Evolutionary conservation across 1,140 invertebrate species (phyloP).

Genomic region (Brachionus paranguensis): DNA sequence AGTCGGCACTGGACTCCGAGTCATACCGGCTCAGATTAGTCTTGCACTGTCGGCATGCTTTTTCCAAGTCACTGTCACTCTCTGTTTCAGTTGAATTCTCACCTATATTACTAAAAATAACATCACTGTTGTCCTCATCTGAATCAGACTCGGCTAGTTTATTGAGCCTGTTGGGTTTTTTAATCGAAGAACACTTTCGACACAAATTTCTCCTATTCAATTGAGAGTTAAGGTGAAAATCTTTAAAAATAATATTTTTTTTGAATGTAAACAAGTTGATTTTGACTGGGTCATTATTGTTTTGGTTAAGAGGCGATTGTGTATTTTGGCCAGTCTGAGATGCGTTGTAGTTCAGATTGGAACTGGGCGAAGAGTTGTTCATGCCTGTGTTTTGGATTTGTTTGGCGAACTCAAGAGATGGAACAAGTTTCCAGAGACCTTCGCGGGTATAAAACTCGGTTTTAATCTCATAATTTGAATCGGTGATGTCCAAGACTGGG

Average conservation of each 20-base stretch:
- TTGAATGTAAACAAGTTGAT: neutral
- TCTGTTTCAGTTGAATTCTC: neutral
- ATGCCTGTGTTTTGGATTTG: neutral
- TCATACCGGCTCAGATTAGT: neutral
- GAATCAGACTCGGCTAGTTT: neutral
- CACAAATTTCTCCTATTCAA: neutral
- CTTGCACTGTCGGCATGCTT: neutral
- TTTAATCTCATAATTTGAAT: neutral
- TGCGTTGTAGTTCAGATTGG: neutral
- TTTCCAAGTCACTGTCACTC: neutral
- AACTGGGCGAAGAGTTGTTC: neutral
- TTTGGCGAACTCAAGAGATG: neutral
- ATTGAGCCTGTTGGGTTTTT: neutral
- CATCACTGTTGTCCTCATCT: neutral
- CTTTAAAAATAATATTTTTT: neutral
- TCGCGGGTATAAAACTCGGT: conserved; percentile 36
- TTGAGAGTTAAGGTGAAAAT: neutral
- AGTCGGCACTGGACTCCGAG: neutral
- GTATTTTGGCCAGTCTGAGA: neutral
- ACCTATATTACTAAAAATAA: neutral
- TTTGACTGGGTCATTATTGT: neutral
- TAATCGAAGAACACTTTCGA: neutral
- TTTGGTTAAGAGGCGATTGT: neutral
- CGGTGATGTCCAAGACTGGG: neutral
- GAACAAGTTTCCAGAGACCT: neutral